Base-by-base conservation (phyloP, 1,140 invertebrate species). In the Sitophilus oryzae region DNA sequence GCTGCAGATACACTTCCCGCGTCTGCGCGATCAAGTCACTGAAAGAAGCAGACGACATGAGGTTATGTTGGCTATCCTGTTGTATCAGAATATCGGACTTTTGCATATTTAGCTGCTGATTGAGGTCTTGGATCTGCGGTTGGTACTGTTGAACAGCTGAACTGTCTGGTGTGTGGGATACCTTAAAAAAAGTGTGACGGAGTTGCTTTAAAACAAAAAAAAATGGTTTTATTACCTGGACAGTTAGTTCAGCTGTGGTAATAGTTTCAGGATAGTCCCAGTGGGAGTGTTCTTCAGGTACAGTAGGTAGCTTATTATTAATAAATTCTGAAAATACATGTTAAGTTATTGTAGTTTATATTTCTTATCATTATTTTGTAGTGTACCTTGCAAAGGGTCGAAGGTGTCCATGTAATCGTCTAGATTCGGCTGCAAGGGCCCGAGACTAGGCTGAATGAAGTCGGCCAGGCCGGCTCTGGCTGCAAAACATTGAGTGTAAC, bases 401-500 rank as follows among this genome's bases (percentile, higher is more conserved):
- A 91, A 82, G 64, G 89, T 93, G 65, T 91, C 89, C 86, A 91
- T 93, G 72, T 93, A 93, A 75, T 98, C 96, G 71, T 98, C 94
- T 61, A 98, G 79, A 77, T 93, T 95, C 54, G 95, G 96, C 71
- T 98, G 96, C 34, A 98, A 77, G 49, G 95, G 93, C 44, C 95
- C 86, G 60, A 99, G 80, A 70, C 93, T 96, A 44, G 96, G 96
- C 77, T 99, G 96, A 72, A 99, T 97, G 66, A 98, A 93, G 76
- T 98, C 95, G 11, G 95, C 91, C 66, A 88, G 77, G 55, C 80
- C 84, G 35, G 83, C 81, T 64, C 77, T 76, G 61, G 78, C 83
- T 84, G 67, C 54, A 72, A 70, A 64, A 60, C 25, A 56, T 14
- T 23, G 37, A 47, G 40, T 46, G 25, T 41, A 50, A 18, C 40